Conservation (phyloP, 2,113 vertebrate species). For the Thomomys bottae region DNA sequence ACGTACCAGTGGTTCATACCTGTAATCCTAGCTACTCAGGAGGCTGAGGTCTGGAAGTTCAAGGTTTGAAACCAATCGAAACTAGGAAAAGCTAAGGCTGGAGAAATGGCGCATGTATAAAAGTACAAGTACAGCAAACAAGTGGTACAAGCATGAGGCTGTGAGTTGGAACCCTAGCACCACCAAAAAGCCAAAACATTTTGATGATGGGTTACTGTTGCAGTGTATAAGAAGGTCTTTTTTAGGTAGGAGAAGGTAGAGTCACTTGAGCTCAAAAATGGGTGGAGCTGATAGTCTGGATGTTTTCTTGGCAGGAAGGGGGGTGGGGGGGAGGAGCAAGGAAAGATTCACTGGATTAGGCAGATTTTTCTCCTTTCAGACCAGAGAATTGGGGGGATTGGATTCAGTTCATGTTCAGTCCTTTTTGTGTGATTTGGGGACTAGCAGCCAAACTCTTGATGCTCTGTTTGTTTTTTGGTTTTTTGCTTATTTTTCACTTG, state of each 20-base stretch:
- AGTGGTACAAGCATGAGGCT: no score
- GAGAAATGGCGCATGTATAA: no score
- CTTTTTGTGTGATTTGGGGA: neutral
- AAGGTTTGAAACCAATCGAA: no score
- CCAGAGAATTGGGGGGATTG: neutral
- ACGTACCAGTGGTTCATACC: no score
- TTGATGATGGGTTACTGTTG: slow-evolving; percentile 32
- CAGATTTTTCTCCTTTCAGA: neutral
- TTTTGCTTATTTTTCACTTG: neutral
- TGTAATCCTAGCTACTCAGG: no score
- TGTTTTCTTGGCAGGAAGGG: neutral
- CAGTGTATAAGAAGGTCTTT: neutral
- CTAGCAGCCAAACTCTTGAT: neutral
- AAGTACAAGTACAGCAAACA: no score
- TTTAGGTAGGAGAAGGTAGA: no score
- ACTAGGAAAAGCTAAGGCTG: no score
- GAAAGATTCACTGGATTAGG: neutral
- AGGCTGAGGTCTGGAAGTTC: no score
- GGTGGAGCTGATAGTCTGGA: neutral
- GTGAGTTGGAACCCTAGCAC: no score
- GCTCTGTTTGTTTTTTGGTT: no score
- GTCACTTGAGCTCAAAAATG: neutral
- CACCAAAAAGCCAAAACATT: neutral
- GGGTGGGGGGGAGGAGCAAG: neutral
- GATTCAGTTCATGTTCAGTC: neutral